Conservation (phyloP, 2,113 vertebrate genomes). For the Triplophysa rosa region DNA sequence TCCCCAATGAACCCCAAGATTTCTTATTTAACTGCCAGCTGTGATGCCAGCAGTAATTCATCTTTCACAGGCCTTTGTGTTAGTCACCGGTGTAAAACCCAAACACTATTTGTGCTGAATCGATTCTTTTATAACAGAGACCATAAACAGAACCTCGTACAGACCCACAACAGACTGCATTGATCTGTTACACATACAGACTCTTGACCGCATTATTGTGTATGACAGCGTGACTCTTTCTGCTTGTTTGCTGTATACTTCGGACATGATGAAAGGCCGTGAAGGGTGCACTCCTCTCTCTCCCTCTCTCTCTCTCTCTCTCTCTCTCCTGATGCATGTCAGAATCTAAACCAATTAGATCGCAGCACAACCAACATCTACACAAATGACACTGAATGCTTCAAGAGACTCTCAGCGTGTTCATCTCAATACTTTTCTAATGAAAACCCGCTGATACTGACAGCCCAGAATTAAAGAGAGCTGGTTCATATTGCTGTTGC, state of each 20-base stretch:
- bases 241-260: neutral
- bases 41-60: too few species aligned
- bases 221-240: constrained; percentile 5
- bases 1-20: too few species aligned
- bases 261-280: neutral
- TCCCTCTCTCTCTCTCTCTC: neutral
- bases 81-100: too few species aligned
- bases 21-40: too few species aligned
- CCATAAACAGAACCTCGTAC: neutral
- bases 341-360: neutral
- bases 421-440: neutral
- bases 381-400: neutral
- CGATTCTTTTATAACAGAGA: too few species aligned
- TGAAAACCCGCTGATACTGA: neutral
- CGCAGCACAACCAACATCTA: neutral
- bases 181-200: neutral
- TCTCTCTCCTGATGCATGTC: neutral
- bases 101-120: too few species aligned
- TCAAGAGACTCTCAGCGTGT: neutral
- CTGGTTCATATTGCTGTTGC: too few species aligned
- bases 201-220: neutral
- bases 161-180: neutral
- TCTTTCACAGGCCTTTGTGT: too few species aligned
- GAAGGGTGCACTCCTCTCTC: neutral
- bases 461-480: too few species aligned